Conservation (phyloP, 1,140 invertebrate genomes). For the Radopholus similis region DNA sequence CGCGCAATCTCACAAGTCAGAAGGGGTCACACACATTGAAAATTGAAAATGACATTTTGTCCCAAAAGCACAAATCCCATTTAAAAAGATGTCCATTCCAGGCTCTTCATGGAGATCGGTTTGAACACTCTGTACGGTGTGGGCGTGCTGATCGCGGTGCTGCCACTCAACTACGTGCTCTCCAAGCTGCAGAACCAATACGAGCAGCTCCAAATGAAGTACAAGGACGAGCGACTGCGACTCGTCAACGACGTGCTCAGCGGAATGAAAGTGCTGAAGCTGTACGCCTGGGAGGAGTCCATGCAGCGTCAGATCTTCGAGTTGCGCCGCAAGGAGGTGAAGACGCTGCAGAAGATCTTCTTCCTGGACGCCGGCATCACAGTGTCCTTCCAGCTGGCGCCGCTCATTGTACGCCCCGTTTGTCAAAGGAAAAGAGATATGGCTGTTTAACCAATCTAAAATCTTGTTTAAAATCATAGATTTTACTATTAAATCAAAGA, state of each 20-base stretch:
- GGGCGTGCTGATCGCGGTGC: slow-evolving; percentile 9
- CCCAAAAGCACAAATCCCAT: too few species aligned
- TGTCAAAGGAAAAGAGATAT: neutral
- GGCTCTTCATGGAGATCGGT: slow-evolving; percentile 25
- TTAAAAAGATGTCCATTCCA: too few species aligned
- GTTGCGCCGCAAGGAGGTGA: slow-evolving; percentile 22
- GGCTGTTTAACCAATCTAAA: slow-evolving; percentile 16
- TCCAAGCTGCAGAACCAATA: slow-evolving; percentile 10
- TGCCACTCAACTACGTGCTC: slow-evolving; percentile 21
- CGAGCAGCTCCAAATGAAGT: slow-evolving; percentile 56
- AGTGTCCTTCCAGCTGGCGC: slow-evolving; percentile 29
- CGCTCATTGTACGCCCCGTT: slow-evolving; percentile 12
- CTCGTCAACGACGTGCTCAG: slow-evolving; percentile 66
- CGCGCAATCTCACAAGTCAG: too few species aligned
- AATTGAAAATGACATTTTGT: too few species aligned
- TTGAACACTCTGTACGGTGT: slow-evolving; percentile 30
- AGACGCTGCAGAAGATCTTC: slow-evolving; percentile 13
- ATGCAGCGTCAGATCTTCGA: slow-evolving; percentile 31
- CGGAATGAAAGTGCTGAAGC: slow-evolving; percentile 73
- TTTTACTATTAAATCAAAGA: too few species aligned
- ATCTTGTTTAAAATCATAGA: neutral
- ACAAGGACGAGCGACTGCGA: slow-evolving; percentile 66
- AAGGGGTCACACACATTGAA: too few species aligned
- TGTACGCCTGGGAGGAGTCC: slow-evolving; percentile 81
- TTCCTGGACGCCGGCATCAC: slow-evolving; percentile 23